Evolutionary conservation across 2,113 vertebrate species (phyloP).

Genomic region (Callopanchax toddi): DNA sequence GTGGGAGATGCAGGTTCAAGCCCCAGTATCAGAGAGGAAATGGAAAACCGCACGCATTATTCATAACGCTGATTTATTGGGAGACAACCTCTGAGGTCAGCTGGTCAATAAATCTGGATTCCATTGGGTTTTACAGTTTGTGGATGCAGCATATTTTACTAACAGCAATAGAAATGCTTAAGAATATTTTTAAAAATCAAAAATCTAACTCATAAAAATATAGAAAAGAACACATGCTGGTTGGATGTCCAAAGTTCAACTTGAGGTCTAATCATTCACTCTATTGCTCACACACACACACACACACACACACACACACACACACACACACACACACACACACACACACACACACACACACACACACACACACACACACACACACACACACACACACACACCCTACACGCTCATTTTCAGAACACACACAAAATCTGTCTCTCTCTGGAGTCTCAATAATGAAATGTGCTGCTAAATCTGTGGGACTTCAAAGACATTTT

Average conservation of each 20-base stretch:
- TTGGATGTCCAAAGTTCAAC: conserved; percentile 16
- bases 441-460: conserved; percentile 41
- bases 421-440: conserved; percentile 38
- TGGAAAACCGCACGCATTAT: conserved; percentile 45
- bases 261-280: conserved; percentile 13
- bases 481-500: conserved; percentile 74
- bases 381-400: neutral
- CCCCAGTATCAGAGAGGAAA: conserved; percentile 19
- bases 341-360: conserved; percentile 7
- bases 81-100: conserved; percentile 41
- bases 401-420: conserved; percentile 34
- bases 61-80: conserved; percentile 60
- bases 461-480: conserved; percentile 62
- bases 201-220: neutral
- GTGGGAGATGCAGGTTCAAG: conserved; percentile 29
- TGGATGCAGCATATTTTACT: conserved; percentile 27
- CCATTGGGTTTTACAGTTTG: conserved; percentile 29
- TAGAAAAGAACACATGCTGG: neutral
- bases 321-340: neutral
- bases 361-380: conserved; percentile 25
- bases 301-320: conserved; percentile 25
- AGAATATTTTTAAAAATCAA: neutral
- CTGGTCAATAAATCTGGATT: conserved; percentile 56
- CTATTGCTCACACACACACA: neutral
- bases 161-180: conserved; percentile 8